Conservation (phyloP, 2,113 vertebrate genomes). For the Empidonax traillii region DNA sequence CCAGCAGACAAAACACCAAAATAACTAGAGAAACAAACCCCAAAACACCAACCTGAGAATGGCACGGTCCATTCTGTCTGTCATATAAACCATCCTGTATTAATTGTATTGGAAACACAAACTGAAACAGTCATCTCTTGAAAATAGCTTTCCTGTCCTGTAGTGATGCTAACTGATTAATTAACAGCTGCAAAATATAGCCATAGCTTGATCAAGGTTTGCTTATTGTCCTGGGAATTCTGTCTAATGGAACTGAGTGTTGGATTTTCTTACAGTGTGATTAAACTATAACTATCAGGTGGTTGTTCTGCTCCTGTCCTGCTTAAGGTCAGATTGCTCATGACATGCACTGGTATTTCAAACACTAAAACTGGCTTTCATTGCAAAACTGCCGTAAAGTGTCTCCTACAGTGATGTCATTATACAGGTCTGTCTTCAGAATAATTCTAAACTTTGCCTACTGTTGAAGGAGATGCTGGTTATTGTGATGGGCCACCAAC, state of each 20-base stretch:
- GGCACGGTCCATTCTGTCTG: not conserved
- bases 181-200: slow-evolving; percentile 17
- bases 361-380: not conserved
- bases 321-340: not conserved
- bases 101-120: slow-evolving; percentile 5
- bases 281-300: not conserved
- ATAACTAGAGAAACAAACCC: not conserved
- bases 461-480: not conserved
- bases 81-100: not conserved
- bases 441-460: not conserved
- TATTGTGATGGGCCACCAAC: not conserved
- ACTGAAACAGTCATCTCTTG: slow-evolving; percentile 20
- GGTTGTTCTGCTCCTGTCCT: not conserved
- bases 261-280: not conserved
- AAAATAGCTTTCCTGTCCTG: slow-evolving; percentile 24
- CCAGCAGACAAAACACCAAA: not conserved
- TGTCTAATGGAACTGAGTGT: not conserved
- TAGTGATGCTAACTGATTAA: slow-evolving; percentile 15
- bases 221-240: not conserved
- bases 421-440: not conserved
- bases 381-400: not conserved
- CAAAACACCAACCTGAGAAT: not conserved
- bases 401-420: not conserved
- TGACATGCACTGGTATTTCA: not conserved
- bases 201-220: not conserved